These are phyloP conservation scores for Ptilodon capucinus DNA, from an alignment of 2,888 invertebrate species.

Conservation along the genomic window DNA sequence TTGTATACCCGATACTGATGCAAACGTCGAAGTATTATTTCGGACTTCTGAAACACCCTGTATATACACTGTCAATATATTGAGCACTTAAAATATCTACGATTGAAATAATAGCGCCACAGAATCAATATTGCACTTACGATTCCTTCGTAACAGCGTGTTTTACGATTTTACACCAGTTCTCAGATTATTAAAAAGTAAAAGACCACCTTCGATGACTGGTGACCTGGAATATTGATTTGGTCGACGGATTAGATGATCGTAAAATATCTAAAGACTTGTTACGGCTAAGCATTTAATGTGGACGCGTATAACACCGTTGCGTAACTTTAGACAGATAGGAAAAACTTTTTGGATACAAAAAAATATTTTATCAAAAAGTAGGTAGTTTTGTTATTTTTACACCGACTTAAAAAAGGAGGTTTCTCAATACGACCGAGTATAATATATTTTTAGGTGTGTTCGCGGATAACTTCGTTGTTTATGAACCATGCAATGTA, in stretches of 20 bases:
- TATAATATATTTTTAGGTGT: too few species aligned
- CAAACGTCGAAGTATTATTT: too few species aligned
- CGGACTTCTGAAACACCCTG: conserved; percentile 15
- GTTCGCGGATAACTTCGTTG: too few species aligned
- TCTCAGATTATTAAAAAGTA: not conserved
- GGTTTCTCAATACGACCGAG: too few species aligned
- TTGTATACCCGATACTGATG: too few species aligned
- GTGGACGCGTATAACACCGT: conserved; percentile 42
- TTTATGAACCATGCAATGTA: too few species aligned
- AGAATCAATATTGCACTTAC: conserved; percentile 23
- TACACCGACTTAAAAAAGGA: too few species aligned
- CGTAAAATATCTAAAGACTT: conserved; percentile 54
- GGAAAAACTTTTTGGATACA: too few species aligned
- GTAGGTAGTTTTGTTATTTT: too few species aligned
- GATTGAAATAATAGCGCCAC: conserved; percentile 15
- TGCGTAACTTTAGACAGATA: not conserved
- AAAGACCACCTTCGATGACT: not conserved
- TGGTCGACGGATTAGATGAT: conserved; percentile 49
- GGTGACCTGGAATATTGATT: not conserved
- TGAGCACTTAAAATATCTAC: conserved; percentile 26
- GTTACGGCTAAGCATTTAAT: conserved; percentile 38
- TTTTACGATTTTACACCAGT: conserved; percentile 19
- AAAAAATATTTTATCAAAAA: not conserved
- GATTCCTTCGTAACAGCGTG: conserved; percentile 11
- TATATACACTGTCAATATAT: conserved; percentile 26